A percentile compares a stretch with the other conserved stretches of the same genome.
These are phyloP conservation scores for Bufo gargarizans DNA, from an alignment of 2,113 vertebrate species.

Conservation along the genomic window DNA sequence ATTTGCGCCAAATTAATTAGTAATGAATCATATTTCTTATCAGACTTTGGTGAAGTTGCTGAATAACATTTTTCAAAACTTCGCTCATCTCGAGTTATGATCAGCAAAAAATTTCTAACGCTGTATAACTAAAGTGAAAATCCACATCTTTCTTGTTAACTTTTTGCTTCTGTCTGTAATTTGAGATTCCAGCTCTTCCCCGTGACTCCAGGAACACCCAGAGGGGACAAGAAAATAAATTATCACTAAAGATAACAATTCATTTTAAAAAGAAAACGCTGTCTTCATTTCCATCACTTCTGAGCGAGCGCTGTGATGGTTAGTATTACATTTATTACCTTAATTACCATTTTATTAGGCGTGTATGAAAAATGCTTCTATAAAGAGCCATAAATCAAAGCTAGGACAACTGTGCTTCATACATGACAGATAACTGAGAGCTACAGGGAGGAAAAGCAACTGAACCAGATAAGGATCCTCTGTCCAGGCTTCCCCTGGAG, in stretches of 20 bases:
- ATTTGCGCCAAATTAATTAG: too few relatives aligned
- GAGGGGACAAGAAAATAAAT: slow-evolving; percentile 23
- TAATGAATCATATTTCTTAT: too few relatives aligned
- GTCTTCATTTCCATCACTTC: background rate
- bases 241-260: background rate
- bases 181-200: background rate
- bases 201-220: background rate
- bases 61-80: too few relatives aligned
- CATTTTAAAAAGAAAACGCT: background rate
- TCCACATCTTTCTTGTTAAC: background rate
- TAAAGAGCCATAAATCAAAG: background rate
- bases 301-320: background rate
- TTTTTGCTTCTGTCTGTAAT: background rate
- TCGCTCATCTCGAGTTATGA: too few relatives aligned
- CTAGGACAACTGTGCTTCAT: background rate
- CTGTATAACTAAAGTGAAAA: background rate
- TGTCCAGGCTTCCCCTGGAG: background rate
- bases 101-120: too few relatives aligned
- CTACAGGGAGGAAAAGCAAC: background rate
- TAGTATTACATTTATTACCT: slow-evolving; percentile 7
- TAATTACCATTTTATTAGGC: background rate
- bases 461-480: background rate
- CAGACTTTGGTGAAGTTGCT: too few relatives aligned
- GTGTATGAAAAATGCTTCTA: background rate
- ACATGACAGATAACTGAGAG: background rate